Evolutionary conservation across 1,140 invertebrate species (phyloP), one percentile per base, ranked within the genome.

Genomic region (Pogonus chalceus): DNA sequence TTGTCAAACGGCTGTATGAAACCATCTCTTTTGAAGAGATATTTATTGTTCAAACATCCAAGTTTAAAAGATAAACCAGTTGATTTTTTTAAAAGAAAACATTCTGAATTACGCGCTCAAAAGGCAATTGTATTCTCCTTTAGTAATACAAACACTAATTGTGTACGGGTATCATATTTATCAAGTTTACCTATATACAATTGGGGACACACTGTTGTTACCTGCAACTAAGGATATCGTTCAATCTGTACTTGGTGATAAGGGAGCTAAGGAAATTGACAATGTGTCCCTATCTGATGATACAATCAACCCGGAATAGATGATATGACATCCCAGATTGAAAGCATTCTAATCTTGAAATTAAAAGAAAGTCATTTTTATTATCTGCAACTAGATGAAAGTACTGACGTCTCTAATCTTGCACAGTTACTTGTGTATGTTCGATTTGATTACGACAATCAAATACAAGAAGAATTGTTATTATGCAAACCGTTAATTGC

Each of bases 211-310:
- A 31, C 50, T 61, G 53, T 54, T 59, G 54, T 59, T 59, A 56
- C 57, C 59, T 49, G 52, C 58, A 2, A 51, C 55, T 57, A 55
- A 59, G 53, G 57, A 56, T 50, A 59, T 59, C n/a, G n/a, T n/a
- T n/a, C n/a, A n/a, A n/a, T n/a, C n/a, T n/a, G n/a, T n/a, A n/a
- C n/a, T n/a, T n/a, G n/a, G n/a, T n/a, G n/a, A n/a, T n/a, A n/a
- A n/a, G n/a, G n/a, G n/a, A n/a, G n/a, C n/a, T n/a, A n/a, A n/a
- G n/a, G n/a, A n/a, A n/a, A n/a, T n/a, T n/a, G n/a, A n/a, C n/a
- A n/a, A n/a, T n/a, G n/a, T n/a, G 51, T 55, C 52, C 54, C 54
- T 23, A 52, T 35, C 39, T 57, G 24, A 35, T 54, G 53, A 37
- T 56, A 59, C 54, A 47, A 51, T 23, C 51, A 51, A 53, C 57